A percentile compares a stretch with the other conserved stretches of the same genome.
phyloP scores from a whole-genome alignment of 2,797 vertebrate species.

The Chloroceryle inda region DNA sequence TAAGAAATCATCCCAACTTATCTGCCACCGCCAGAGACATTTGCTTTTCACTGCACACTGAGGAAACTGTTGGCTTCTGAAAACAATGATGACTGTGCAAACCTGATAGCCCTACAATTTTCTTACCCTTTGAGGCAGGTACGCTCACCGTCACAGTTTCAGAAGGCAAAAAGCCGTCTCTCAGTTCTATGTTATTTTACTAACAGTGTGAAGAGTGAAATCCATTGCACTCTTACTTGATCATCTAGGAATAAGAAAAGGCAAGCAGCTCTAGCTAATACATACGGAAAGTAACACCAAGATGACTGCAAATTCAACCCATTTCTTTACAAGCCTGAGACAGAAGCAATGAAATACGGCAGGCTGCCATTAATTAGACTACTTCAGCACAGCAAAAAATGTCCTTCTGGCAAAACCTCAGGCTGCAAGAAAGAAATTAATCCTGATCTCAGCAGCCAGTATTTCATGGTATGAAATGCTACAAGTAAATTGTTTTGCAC shows the following conservation, averaged over 20 bases:
- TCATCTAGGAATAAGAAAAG: not conserved
- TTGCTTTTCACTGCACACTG: not conserved
- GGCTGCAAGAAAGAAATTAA: conserved; percentile 38
- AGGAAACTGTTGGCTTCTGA: not conserved
- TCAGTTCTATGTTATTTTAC: not conserved
- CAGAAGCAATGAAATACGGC: conserved; percentile 40
- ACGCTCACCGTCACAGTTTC: not conserved
- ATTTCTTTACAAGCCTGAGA: not conserved
- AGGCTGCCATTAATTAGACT: conserved; percentile 43
- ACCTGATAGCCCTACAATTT: not conserved
- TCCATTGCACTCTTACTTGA: not conserved
- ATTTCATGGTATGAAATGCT: not conserved
- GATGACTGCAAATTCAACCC: conserved; percentile 24
- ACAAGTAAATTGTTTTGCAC: not conserved
- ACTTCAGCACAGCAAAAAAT: not conserved
- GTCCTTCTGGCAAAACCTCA: conserved; percentile 21
- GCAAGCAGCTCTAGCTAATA: not conserved
- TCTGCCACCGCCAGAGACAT: not conserved
- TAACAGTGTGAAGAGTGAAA: not conserved
- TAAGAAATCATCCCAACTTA: not conserved
- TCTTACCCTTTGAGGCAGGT: not conserved
- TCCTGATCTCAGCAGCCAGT: not conserved
- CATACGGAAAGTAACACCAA: not conserved
- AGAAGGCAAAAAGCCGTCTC: not conserved
- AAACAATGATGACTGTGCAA: not conserved